Evolutionary conservation across 2,113 vertebrate genomes (phyloP).

Genomic region (Pterophyllum scalare): DNA sequence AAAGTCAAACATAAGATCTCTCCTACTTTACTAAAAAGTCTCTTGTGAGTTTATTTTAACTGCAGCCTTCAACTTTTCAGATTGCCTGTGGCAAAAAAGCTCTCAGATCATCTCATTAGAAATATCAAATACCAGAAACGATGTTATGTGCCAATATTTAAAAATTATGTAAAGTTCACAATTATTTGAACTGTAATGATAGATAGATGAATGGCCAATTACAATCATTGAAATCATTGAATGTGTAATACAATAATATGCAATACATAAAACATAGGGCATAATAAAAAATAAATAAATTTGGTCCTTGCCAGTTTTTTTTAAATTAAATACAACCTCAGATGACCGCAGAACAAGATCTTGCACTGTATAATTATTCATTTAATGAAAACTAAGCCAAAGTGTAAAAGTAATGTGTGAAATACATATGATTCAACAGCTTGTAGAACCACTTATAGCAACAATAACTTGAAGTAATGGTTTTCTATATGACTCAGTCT

Average conservation of each 20-base stretch:
- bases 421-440: not conserved
- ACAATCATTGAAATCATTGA: not conserved
- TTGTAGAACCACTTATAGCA: not conserved
- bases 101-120: not conserved
- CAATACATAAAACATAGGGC: no score
- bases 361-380: not conserved
- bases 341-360: no score
- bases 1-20: not conserved
- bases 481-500: not conserved
- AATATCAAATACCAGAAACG: not conserved
- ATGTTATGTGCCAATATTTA: not conserved
- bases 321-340: not conserved
- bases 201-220: not conserved
- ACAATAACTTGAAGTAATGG: not conserved
- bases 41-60: slow-evolving; percentile 1
- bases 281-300: not conserved
- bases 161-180: not conserved
- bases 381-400: not conserved
- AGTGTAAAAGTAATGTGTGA: not conserved
- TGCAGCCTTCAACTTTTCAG: not conserved
- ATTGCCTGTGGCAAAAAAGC: not conserved
- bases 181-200: not conserved
- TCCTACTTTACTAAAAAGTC: not conserved
- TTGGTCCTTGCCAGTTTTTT: not conserved
- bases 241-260: no score